Base-by-base conservation (phyloP, 2,797 vertebrate species). In the Rhinichthys osculus region DNA sequence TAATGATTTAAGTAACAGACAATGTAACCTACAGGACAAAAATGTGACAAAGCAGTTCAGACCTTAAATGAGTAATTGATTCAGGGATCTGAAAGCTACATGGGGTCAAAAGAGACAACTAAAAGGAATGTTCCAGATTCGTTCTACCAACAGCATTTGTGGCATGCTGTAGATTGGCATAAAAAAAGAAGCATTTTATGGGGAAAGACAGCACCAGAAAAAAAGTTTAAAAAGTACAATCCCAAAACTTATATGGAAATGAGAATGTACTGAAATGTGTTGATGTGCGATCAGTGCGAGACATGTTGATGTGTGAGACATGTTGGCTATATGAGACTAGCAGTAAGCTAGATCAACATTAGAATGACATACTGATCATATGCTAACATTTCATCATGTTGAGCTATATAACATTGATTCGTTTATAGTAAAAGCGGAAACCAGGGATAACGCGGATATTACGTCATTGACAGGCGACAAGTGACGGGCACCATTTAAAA, bases 41-140 rank as follows among this genome's bases (percentile, higher is more conserved):
- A 47, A 76, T 1, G 7, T 64, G 54, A 57, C 38, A 50, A 50
- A 78, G 16, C 27, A 1, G n/a, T 69, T 57, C 13, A 47, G 19
- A 64, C 13, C 35, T 85, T 30, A 9, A 71, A 59, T 42, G 13
- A 85, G 40, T 38, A 79, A 62, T n/a, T 21, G 42, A 71, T 59
- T 72, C 17, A 79, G 57, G 8, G 78, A 40, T 40, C 42, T 73
- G 10, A 52, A 80, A 23, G 21, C 14, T 44, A 62, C 38, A 30
- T 27, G 17, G 1, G 0, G 64, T 21, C 10, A 16, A 11, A 27
- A 17, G 66, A 62, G 2, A 57, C 7, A 78, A 64, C 54, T 44
- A 17, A 72, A 47, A 14, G 14, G n/a, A 47, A 47, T 47, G 38
- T 23, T 71, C 38, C 11, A 71, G 38, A 13, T 42, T n/a, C 10